Evolutionary conservation across 2,797 vertebrate genomes (phyloP).

Genomic region (Ptychadena robeensis): DNA sequence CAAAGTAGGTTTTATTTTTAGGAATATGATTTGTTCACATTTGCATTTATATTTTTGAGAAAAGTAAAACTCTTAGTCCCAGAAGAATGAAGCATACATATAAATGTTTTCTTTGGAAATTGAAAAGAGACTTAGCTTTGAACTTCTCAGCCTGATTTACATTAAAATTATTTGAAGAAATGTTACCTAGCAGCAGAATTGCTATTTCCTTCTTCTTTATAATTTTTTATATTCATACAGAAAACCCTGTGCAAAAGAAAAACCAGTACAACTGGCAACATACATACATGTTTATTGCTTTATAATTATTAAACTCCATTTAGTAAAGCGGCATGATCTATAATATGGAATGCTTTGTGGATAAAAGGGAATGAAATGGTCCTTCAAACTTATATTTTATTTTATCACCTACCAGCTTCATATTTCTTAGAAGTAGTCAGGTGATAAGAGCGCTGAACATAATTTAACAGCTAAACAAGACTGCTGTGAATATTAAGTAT

Average conservation of each 20-base stretch:
- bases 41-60: neutral
- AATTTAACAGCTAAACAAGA: no score
- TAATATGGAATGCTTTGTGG: neutral
- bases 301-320: neutral
- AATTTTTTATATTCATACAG: neutral
- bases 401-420: no score
- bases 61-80: neutral
- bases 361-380: neutral
- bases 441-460: no score
- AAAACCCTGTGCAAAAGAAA: neutral
- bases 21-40: neutral
- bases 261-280: neutral
- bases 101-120: neutral
- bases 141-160: slow-evolving; percentile 9
- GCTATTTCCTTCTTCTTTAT: neutral
- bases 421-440: no score
- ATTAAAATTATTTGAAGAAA: slow-evolving; percentile 8
- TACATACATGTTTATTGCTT: neutral
- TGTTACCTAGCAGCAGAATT: slow-evolving; percentile 38
- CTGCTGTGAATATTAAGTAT: no score
- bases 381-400: no score
- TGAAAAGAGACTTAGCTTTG: slow-evolving; percentile 1
- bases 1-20: neutral
- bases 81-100: neutral
- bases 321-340: neutral